Percentiles rank a stretch among this genome's conserved stretches.
These are phyloP conservation scores for Sternarchorhynchus goeldii DNA, from an alignment of 2,797 vertebrate species.

Conservation along the genomic window DNA sequence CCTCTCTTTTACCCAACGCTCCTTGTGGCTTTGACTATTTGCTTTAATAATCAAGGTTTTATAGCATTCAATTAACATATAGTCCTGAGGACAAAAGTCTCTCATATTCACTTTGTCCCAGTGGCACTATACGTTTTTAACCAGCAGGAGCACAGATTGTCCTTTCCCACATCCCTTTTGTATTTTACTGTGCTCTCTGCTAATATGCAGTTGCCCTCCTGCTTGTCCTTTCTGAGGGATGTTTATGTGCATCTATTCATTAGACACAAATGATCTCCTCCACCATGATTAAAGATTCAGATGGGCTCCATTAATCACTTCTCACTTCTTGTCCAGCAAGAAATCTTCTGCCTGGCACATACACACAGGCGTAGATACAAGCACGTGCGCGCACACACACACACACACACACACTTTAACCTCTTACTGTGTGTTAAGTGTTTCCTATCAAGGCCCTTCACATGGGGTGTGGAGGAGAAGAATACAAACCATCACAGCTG, in stretches of 20 bases:
- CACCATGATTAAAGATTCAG: constrained; percentile 51
- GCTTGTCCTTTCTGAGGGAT: constrained; percentile 34
- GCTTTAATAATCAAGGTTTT: constrained; percentile 9
- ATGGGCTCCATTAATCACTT: constrained; percentile 53
- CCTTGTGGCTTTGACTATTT: constrained; percentile 1
- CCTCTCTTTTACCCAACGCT: not conserved
- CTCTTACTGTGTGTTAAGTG: not conserved
- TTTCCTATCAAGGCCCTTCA: not conserved
- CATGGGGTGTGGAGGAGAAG: not conserved
- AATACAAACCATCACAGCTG: constrained; percentile 2
- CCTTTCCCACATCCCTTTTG: not conserved
- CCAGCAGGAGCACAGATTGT: constrained; percentile 3
- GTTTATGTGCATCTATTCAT: constrained; percentile 45
- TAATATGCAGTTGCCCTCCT: constrained; percentile 11
- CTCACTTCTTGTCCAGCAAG: constrained; percentile 18
- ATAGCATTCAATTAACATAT: constrained; percentile 16
- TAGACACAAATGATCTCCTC: constrained; percentile 49
- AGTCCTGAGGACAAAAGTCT: constrained; percentile 5
- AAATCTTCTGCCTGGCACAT: constrained; percentile 15
- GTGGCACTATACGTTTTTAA: not conserved
- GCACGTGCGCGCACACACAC: constrained; percentile 13
- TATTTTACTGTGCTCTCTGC: constrained; percentile 15
- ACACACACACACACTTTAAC: constrained; percentile 3
- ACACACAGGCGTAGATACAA: not conserved
- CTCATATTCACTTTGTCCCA: constrained; percentile 12